A percentile compares a stretch with the other conserved stretches of the same genome.
These are phyloP conservation scores for Trididemnum miniatum DNA, from an alignment of 23 tunicate species.

Conservation along the genomic window DNA sequence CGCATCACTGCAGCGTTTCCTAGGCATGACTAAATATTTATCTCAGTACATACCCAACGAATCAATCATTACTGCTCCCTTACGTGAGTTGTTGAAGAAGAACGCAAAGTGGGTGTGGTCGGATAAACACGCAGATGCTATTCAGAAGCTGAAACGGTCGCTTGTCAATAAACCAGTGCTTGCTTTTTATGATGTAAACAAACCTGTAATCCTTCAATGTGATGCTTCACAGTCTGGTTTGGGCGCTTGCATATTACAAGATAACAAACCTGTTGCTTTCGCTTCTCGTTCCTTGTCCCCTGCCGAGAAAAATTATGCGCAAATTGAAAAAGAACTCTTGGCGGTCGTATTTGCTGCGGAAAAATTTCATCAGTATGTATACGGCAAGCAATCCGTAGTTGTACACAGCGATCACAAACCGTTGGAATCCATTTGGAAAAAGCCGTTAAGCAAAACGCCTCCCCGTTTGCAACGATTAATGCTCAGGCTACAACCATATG, in stretches of 20 bases:
- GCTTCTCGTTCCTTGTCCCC: slow-evolving; percentile 27
- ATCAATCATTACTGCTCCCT: slow-evolving; percentile 24
- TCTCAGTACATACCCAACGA: slow-evolving; percentile 37
- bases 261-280: slow-evolving; percentile 29
- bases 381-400: neutral
- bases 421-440: slow-evolving; percentile 33
- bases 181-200: slow-evolving; percentile 25
- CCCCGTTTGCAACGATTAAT: slow-evolving; percentile 46
- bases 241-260: slow-evolving; percentile 35
- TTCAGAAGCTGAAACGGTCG: slow-evolving; percentile 3
- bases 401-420: slow-evolving; percentile 61
- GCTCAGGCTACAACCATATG: slow-evolving; percentile 47
- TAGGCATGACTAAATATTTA: slow-evolving; percentile 38
- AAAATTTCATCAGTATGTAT: slow-evolving; percentile 36
- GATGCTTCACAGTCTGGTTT: slow-evolving; percentile 43
- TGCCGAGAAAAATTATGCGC: slow-evolving; percentile 40
- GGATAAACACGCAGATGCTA: neutral
- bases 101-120: slow-evolving; percentile 24
- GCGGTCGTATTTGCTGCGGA: slow-evolving; percentile 24
- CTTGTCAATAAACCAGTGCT: neutral
- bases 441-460: slow-evolving; percentile 41
- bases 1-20: slow-evolving; percentile 15
- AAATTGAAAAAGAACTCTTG: slow-evolving; percentile 44
- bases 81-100: slow-evolving; percentile 34
- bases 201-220: slow-evolving; percentile 27